phyloP scores from a whole-genome alignment of 2,797 vertebrate species.

The Heliangelus exortis region DNA sequence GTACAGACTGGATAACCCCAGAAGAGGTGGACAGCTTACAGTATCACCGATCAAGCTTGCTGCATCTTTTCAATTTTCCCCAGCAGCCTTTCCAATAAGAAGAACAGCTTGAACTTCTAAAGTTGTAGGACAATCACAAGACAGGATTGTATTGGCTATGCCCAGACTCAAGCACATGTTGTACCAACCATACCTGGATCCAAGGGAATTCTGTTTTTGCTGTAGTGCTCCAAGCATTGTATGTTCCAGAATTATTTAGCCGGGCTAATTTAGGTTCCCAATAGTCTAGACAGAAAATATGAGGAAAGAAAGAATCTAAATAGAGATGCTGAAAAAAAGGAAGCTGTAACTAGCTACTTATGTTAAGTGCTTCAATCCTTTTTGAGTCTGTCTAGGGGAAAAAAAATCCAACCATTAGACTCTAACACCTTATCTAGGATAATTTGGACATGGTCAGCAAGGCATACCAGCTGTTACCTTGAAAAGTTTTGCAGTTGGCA shows the following conservation, averaged over 20 bases:
- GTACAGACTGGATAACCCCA: background rate
- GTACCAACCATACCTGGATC: slow-evolving; percentile 88
- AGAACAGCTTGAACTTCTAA: background rate
- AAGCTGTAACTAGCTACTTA: background rate
- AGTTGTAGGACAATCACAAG: background rate
- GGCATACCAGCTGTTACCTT: background rate
- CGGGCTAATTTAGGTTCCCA: slow-evolving; percentile 91
- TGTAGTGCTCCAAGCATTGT: slow-evolving; percentile 93
- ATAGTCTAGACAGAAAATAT: slow-evolving; percentile 74
- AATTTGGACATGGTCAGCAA: background rate
- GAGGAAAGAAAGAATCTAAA: background rate
- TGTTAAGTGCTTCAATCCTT: background rate
- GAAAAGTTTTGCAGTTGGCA: background rate
- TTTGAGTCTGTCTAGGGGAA: background rate
- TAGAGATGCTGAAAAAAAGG: background rate
- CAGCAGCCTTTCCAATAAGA: background rate
- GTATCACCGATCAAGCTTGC: background rate
- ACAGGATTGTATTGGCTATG: background rate
- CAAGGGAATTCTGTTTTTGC: slow-evolving; percentile 69
- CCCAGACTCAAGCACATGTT: background rate
- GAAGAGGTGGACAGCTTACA: background rate
- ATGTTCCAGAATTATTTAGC: slow-evolving; percentile 87
- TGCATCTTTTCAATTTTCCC: background rate
- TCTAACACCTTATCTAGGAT: background rate
- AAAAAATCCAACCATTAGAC: background rate